Evolutionary conservation across 2,888 invertebrate species (phyloP), one percentile per base, ranked within the genome.

Genomic region (Macrosoma leucophasiata): DNA sequence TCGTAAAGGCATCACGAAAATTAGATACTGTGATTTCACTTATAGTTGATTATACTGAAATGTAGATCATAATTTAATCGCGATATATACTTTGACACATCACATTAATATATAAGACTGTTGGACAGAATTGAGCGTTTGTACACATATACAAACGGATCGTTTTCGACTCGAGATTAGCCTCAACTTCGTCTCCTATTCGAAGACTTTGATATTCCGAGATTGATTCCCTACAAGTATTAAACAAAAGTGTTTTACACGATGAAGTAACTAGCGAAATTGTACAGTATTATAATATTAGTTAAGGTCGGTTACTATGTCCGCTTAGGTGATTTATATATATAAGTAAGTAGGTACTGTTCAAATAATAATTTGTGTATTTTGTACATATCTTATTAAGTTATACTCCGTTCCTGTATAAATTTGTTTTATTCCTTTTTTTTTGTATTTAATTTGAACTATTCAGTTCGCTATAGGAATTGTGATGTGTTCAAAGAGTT

Each of bases 271-370:
- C 70, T 84, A 84, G 82, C 66, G 77, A 81, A 84, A 81, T 81
- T 82, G 84, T 84, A 84, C 84, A 84, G 84, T 84, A 84, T 84
- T 84, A 82, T 77, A 78, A 68, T 61, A 56, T 66, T 65, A 73
- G 64, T 52, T 74, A 74, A 73, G 71, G 60, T 67, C 63, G 62
- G 54, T 62, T 61, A 62, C 46, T 63, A 75, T 62, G 62, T 67
- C 66, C 69, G 62, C 66, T 75, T 79, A 67, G 66, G 71, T 64
- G 60, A 66, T 68, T 65, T 62, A 62, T 60, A 56, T 54, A 55
- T 62, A 48, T 50, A 47, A 66, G 49, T 62, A 78, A 71, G 67
- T 65, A 81, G 72, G 62, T 65, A 75, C 69, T 69, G 73, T 75
- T 78, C 70, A 71, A 63, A 55, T 58, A 62, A 55, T 59, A 58